Evolutionary conservation across 2,113 vertebrate species (phyloP).

Genomic region (Epinephelus moara): DNA sequence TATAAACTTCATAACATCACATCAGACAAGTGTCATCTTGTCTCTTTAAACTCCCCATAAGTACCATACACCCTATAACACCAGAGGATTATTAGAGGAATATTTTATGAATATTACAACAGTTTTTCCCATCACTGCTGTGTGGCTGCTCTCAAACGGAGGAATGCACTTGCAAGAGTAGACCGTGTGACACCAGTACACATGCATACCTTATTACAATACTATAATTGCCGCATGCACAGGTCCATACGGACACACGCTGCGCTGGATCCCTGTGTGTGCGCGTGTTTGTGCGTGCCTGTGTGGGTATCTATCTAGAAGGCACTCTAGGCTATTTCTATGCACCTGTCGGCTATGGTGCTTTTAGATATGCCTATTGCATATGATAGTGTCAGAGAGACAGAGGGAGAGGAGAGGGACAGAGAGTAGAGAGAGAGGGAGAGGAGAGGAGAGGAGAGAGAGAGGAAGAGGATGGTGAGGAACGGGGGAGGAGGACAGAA

Average conservation of each 20-base stretch:
- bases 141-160: slow-evolving; percentile 6
- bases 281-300: slow-evolving; percentile 6
- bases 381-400: slow-evolving; percentile 61
- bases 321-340: slow-evolving; percentile 52
- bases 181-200: slow-evolving; percentile 48
- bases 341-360: slow-evolving; percentile 79
- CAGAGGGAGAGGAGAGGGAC: slow-evolving; percentile 41
- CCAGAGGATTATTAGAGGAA: neutral
- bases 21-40: neutral
- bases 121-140: neutral
- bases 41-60: slow-evolving; percentile 28
- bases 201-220: slow-evolving; percentile 69
- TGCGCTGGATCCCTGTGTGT: slow-evolving; percentile 42
- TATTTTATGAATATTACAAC: slow-evolving; percentile 5
- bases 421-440: neutral
- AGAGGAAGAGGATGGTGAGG: slow-evolving; percentile 54
- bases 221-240: slow-evolving; percentile 74
- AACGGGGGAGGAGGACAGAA: slow-evolving; percentile 60
- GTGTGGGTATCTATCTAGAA: slow-evolving; percentile 45
- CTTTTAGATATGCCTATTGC: slow-evolving; percentile 52
- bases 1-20: neutral
- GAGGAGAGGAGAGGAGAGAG: slow-evolving; percentile 35
- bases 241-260: slow-evolving; percentile 50
- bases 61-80: neutral
- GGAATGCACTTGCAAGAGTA: slow-evolving; percentile 36